These are phyloP conservation scores for Augiades crinisus DNA, from an alignment of 2,888 invertebrate species.

Conservation along the genomic window DNA sequence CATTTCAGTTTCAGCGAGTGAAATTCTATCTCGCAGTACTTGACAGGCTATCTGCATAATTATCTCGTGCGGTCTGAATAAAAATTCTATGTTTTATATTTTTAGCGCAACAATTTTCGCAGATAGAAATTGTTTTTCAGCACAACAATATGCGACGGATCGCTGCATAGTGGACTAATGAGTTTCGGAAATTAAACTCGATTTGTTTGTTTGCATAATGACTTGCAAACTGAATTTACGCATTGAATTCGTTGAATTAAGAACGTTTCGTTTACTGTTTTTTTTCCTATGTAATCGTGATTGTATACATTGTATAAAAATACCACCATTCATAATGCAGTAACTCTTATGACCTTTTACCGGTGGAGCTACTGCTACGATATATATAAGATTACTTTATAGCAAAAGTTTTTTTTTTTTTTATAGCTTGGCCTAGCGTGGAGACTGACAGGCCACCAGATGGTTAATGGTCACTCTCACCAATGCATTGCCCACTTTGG, in stretches of 20 bases:
- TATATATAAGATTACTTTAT: too few relatives aligned
- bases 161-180: slow-evolving; percentile 1
- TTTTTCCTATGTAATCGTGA: too few relatives aligned
- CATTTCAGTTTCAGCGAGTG: not conserved
- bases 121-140: slow-evolving; percentile 5
- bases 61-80: not conserved
- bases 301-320: too few relatives aligned
- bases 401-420: too few relatives aligned
- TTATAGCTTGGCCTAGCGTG: too few relatives aligned
- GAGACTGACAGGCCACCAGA: too few relatives aligned
- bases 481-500: too few relatives aligned
- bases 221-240: not conserved
- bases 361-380: too few relatives aligned
- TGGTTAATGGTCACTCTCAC: too few relatives aligned
- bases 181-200: slow-evolving; percentile 2
- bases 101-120: not conserved
- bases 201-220: slow-evolving; percentile 7
- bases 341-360: too few relatives aligned
- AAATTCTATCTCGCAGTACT: not conserved
- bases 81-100: not conserved
- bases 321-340: too few relatives aligned
- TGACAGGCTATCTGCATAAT: slow-evolving; percentile 1
- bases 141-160: not conserved
- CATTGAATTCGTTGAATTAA: not conserved
- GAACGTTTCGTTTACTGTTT: not conserved